Evolutionary conservation across 2,797 vertebrate species (phyloP).

Genomic region (Gadopsis marmoratus): DNA sequence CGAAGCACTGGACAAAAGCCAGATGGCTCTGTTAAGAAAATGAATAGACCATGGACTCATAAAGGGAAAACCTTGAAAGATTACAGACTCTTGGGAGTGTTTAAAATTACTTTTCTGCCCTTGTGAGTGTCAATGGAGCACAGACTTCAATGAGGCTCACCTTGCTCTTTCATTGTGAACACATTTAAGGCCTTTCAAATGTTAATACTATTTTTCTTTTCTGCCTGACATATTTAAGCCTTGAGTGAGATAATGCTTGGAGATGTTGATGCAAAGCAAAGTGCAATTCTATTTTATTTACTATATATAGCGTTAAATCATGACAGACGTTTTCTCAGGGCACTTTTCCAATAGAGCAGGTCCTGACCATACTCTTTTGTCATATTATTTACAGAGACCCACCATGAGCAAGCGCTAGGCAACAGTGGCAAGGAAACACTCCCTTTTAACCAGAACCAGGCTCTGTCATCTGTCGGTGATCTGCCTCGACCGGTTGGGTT

Average conservation of each 20-base stretch:
- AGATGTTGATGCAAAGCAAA: background rate
- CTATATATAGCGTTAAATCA: no score
- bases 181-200: background rate
- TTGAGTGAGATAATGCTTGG: no score
- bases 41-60: background rate
- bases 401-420: no score
- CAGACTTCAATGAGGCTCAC: background rate
- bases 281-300: no score
- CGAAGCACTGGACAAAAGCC: background rate
- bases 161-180: background rate
- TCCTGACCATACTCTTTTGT: no score
- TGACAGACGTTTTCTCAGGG: no score
- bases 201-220: background rate
- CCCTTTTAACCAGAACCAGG: no score
- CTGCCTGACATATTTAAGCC: background rate
- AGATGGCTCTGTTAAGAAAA: background rate
- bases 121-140: constrained; percentile 10
- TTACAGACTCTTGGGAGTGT: constrained; percentile 11
- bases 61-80: background rate
- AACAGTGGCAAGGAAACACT: no score
- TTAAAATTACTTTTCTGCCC: constrained; percentile 1
- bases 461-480: no score
- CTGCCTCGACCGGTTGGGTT: no score
- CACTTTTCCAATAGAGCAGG: no score
- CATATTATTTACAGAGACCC: no score